These are phyloP conservation scores for Geopemphigus sp. DNA, from an alignment of 1,140 invertebrate species.

Conservation along the genomic window DNA sequence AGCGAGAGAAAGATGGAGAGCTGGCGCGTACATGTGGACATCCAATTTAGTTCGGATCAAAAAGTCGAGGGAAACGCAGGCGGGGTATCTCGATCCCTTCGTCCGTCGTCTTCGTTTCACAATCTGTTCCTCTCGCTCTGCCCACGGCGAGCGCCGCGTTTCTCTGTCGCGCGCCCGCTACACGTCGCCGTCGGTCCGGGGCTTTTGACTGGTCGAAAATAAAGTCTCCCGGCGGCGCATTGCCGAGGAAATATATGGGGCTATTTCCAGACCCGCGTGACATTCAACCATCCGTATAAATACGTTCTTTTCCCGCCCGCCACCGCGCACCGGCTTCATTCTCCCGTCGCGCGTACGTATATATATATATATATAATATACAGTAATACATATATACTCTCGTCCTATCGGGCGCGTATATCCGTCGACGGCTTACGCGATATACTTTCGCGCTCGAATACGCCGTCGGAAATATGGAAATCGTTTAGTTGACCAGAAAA, in stretches of 20 bases:
- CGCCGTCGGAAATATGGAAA: slow-evolving; percentile 45
- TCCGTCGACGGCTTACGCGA: slow-evolving; percentile 18
- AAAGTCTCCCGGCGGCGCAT: slow-evolving; percentile 49
- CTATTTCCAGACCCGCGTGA: slow-evolving; percentile 49
- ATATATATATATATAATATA: neutral
- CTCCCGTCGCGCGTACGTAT: neutral
- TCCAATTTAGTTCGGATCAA: slow-evolving; percentile 50
- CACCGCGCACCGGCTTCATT: neutral
- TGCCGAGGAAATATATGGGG: slow-evolving; percentile 50
- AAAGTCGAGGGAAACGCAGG: slow-evolving; percentile 32
- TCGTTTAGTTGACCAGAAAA: slow-evolving; percentile 49
- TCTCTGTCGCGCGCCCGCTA: too few relatives aligned
- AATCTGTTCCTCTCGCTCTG: too few relatives aligned
- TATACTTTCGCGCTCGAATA: slow-evolving; percentile 41
- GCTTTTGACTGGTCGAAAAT: slow-evolving; percentile 49
- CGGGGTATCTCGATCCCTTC: neutral
- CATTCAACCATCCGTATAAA: slow-evolving; percentile 50
- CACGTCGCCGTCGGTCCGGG: slow-evolving; percentile 15
- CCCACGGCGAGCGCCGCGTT: too few relatives aligned
- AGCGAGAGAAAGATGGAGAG: too few relatives aligned
- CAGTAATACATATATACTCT: neutral
- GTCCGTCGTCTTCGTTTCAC: neutral
- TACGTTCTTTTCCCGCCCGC: slow-evolving; percentile 36
- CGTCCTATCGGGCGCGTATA: neutral
- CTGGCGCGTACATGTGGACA: slow-evolving; percentile 36